Evolutionary conservation across 2,113 vertebrate genomes (phyloP), one percentile per base, ranked within the genome.

Genomic region (Calonectris borealis): DNA sequence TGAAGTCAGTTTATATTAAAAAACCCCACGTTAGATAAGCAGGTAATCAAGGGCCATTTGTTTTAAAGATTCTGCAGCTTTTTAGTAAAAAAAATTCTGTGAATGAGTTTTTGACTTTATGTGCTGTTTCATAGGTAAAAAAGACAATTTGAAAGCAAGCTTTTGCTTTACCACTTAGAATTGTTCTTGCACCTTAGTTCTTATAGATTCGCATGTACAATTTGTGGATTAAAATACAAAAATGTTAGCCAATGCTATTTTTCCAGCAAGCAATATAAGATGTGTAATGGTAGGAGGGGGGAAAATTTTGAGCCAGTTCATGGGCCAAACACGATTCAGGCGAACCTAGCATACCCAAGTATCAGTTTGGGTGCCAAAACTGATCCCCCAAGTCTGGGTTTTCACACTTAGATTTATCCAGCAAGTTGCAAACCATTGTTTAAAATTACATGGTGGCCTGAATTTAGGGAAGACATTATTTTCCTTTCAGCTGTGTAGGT

Each of bases 11-110:
- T 94, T 57, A 20, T 54, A 38, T 61, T 80, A 44, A 75, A 76
- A 65, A 3, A 1, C 1, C 3, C 4, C 4, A 2, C 0, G 0
- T 52, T 87, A 72, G 40, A 26, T 42, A 62, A 58, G 5, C 3
- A 13, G 31, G 40, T 22, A 66, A 49, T 77, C 11, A 64, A 89
- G 15, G 31, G 27, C 40, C 27, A 80, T 42, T 80, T 75, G 7
- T 83, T 90, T 83, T 40, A 80, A 83, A 86, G n/a, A n/a, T 68
- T 92, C 34, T 77, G 42, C 13, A 54, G 36, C 21, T 65, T 94
- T 85, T 72, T 24, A 60, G 25, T 38, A 31, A 18, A 75, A 77
- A 32, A 2, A 26, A 13, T 31, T 54, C 16, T 31, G 5, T 75
- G 21, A 60, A 58, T 54, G n/a, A 70, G 2, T 21, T 73, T 88